Evolutionary conservation across 2,888 invertebrate genomes (phyloP).

Genomic region (Cheilosia urbana): DNA sequence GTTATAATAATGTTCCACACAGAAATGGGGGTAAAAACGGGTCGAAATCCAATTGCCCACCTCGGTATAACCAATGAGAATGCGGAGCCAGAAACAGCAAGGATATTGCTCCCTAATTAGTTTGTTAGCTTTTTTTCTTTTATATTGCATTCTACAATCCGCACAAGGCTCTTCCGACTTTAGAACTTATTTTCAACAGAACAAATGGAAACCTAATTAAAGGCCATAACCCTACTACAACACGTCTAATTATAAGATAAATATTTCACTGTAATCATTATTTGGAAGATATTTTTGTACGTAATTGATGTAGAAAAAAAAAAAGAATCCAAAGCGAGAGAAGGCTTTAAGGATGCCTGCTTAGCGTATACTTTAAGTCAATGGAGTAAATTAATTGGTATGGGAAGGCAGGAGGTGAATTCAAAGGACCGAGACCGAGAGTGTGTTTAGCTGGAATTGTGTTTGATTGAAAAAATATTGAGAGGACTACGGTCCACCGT

Average conservation of each 20-base stretch:
- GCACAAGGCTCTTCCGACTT: not conserved
- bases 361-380: constrained; percentile 21
- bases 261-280: constrained; percentile 27
- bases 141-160: constrained; percentile 37
- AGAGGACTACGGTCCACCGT: not conserved
- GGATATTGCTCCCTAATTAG: constrained; percentile 49
- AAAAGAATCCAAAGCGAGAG: not conserved
- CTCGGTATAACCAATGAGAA: constrained; percentile 21
- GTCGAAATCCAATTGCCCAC: constrained; percentile 23
- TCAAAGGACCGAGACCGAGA: not conserved
- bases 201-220: constrained; percentile 49
- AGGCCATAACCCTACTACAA: constrained; percentile 33
- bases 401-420: constrained; percentile 20
- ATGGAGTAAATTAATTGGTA: constrained; percentile 31
- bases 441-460: constrained; percentile 16
- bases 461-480: not conserved
- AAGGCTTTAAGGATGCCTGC: constrained; percentile 5
- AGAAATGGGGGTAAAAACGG: constrained; percentile 38
- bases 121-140: constrained; percentile 34
- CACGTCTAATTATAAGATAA: constrained; percentile 11
- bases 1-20: constrained; percentile 64
- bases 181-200: not conserved
- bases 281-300: constrained; percentile 10
- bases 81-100: not conserved
- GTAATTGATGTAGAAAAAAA: constrained; percentile 6